Conservation (phyloP, 2,888 invertebrate species). For the Hydroisotoma schaefferi region DNA sequence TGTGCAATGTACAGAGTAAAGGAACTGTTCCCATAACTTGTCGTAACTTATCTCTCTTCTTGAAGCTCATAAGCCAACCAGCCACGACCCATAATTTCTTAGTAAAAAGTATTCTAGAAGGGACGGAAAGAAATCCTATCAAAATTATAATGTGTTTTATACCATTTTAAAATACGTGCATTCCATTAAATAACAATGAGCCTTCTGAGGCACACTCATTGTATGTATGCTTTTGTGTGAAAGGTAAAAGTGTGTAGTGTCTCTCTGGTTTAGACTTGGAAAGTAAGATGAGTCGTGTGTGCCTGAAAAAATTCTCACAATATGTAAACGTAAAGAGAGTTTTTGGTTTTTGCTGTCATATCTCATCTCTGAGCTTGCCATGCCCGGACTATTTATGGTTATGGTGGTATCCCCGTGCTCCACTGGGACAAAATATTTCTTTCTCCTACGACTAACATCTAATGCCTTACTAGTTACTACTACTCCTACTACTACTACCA, state of each 20-base stretch:
- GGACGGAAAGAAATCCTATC: neutral
- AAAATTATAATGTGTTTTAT: slow-evolving; percentile 9
- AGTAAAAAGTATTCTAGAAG: neutral
- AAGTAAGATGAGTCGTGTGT: no score
- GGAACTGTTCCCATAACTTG: no score
- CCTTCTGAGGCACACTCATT: neutral
- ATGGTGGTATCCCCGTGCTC: slow-evolving; percentile 2
- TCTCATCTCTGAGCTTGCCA: slow-evolving; percentile 6
- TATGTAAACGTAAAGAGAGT: neutral
- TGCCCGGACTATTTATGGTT: neutral
- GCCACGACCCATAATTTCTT: neutral
- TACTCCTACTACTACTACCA: no score
- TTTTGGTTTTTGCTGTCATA: slow-evolving; percentile 5
- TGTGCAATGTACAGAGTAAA: no score
- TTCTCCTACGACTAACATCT: no score
- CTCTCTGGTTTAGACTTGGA: neutral
- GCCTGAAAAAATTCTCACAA: neutral
- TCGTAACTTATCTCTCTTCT: slow-evolving; percentile 5
- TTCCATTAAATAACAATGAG: slow-evolving; percentile 3
- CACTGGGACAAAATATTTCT: slow-evolving; percentile 6
- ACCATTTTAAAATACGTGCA: slow-evolving; percentile 7
- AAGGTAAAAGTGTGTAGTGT: neutral
- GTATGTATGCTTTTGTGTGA: neutral
- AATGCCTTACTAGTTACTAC: no score
- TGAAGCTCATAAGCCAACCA: no score